Evolutionary conservation across 2,113 vertebrate genomes (phyloP), one percentile per base, ranked within the genome.

Genomic region (Crotalus tigris): DNA sequence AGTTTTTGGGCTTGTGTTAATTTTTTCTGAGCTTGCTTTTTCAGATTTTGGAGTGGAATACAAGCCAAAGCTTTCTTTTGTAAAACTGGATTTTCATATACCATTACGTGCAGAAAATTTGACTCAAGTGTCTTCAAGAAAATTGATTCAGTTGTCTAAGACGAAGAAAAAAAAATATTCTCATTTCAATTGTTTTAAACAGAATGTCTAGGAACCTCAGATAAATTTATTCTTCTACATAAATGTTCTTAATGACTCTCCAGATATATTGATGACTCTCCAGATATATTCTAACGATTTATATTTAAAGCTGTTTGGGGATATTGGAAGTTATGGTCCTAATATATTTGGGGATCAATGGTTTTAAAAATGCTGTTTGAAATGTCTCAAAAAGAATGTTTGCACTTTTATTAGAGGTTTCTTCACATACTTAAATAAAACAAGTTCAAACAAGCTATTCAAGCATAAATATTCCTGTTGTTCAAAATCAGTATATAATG

Each of bases 91-190:
- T 97, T 98, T 97, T 99, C 99, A 94, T 99, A 99, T 75, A 98
- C 75, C 97, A 99, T 94, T 29, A 99, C 98, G 69, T 98, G 97
- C 61, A 99, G 97, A 95, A 98, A 97, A 92, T 99, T 99, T 49
- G 98, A 98, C 90, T 98, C 98, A 86, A 99, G 97, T 5, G 97
- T 98, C 97, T 97, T 98, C 85, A 99, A 97, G 92, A 98, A 98
- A 92, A 97, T 96, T 93, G 95, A 96, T 88, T 97, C 97, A 95
- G 93, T 97, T 93, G 97, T 97, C 98, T 98, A 89, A 88, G 89
- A 59, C 29, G 44, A 39, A 44, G 49, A 9, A 29, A 69, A 55
- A 55, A 64, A 44, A 13, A 6, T 44, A 2, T 64, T 49, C 19
- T 93, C 15, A 23, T 51, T 93, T 89, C 61, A 89, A 33, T 93